A percentile compares a stretch with the other conserved stretches of the same genome.
These are phyloP conservation scores for Isotomurus palustris DNA, from an alignment of 2,888 invertebrate species.

Conservation along the genomic window DNA sequence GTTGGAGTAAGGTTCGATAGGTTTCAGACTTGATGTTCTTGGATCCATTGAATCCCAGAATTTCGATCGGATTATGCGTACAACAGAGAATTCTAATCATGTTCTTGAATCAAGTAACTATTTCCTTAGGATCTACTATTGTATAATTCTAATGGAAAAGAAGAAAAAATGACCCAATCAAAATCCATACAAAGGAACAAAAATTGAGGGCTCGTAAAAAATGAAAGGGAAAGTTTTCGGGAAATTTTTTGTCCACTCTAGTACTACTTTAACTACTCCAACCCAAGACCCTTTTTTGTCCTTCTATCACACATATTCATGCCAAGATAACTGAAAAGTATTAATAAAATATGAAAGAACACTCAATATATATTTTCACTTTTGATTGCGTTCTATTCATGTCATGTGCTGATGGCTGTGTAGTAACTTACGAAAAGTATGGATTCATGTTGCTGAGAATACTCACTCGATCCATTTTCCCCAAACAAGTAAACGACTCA, in stretches of 20 bases:
- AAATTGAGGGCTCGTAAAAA: conserved; percentile 45
- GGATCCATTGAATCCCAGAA: conserved; percentile 9
- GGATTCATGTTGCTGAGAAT: too few relatives aligned
- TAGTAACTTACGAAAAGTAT: too few relatives aligned
- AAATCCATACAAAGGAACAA: conserved; percentile 40
- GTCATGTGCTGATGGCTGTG: too few relatives aligned
- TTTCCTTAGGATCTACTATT: conserved; percentile 22
- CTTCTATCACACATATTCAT: conserved; percentile 3
- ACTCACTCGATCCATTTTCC: too few relatives aligned
- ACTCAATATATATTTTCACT: conserved; percentile 43
- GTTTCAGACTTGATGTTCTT: too few relatives aligned
- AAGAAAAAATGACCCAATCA: conserved; percentile 42
- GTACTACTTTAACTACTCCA: conserved; percentile 2
- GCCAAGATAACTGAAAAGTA: conserved; percentile 8
- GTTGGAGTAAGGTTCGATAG: too few relatives aligned
- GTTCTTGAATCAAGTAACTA: conserved; percentile 30
- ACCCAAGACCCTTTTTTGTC: conserved; percentile 6
- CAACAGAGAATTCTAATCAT: conserved; percentile 33
- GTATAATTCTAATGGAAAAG: conserved; percentile 44
- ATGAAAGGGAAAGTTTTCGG: conserved; percentile 43
- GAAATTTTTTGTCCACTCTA: conserved; percentile 21
- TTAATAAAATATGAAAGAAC: conserved; percentile 40
- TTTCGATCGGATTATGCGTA: conserved; percentile 31
- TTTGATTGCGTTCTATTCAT: conserved; percentile 43
- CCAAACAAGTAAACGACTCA: too few relatives aligned